Conservation (phyloP, 2,797 vertebrate species). For the Petrocephalus schoutedeni region DNA sequence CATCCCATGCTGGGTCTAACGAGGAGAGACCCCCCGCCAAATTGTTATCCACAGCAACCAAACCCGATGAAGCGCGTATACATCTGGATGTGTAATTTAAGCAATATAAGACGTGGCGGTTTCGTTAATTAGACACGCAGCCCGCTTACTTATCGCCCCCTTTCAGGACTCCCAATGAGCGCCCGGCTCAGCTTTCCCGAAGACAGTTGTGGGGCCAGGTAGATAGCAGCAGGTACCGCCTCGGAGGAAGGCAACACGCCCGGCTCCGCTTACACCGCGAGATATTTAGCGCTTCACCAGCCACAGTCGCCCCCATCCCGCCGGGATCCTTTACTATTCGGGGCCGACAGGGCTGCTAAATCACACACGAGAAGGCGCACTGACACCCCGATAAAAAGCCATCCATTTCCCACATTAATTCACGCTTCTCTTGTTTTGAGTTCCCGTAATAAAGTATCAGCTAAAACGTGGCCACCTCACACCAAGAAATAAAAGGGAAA, state of each 20-base stretch:
- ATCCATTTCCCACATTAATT: constrained; percentile 32
- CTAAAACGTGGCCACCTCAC: not conserved
- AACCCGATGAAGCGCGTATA: constrained; percentile 52
- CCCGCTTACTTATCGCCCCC: constrained; percentile 60
- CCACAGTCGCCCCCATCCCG: not conserved
- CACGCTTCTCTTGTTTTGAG: not conserved
- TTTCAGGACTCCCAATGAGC: constrained; percentile 56
- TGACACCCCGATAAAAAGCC: constrained; percentile 33
- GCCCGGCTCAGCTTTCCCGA: not conserved
- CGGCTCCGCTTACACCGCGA: not conserved
- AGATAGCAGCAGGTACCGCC: not conserved
- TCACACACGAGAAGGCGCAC: constrained; percentile 35
- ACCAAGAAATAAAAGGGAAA: not conserved
- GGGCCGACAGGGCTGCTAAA: constrained; percentile 46
- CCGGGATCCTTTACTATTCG: constrained; percentile 43
- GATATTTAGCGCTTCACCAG: not conserved
- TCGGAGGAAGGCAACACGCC: not conserved
- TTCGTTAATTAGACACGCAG: constrained; percentile 71
- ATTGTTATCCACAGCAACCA: constrained; percentile 65
- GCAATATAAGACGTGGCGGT: constrained; percentile 44
- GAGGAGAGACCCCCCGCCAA: constrained; percentile 21
- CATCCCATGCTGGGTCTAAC: not conserved
- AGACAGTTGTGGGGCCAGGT: not conserved
- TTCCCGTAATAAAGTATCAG: not conserved
- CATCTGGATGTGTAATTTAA: constrained; percentile 34